Percentiles rank a stretch among this genome's conserved stretches.
phyloP scores from a whole-genome alignment of 2,797 vertebrate genomes.

The Diglossa cyanea region DNA sequence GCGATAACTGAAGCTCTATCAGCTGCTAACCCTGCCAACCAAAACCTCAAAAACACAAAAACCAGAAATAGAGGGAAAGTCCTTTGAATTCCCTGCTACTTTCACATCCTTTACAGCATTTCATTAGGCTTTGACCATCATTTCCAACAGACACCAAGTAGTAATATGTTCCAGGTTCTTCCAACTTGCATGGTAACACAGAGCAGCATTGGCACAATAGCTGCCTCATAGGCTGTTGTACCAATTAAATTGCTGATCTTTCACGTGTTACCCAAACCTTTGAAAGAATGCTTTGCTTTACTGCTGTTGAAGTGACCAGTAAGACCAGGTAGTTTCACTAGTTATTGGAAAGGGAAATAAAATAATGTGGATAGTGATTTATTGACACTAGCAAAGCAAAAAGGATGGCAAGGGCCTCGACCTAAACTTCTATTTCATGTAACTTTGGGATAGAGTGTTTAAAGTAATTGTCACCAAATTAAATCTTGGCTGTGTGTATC shows the following conservation, averaged over 20 bases:
- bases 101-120: neutral
- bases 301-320: neutral
- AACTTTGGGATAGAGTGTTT: neutral
- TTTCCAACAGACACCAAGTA: neutral
- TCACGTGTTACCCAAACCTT: neutral
- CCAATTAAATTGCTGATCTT: neutral
- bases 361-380: neutral
- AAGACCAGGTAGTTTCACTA: neutral
- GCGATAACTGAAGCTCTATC: neutral
- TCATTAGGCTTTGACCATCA: neutral
- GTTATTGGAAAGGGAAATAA: neutral
- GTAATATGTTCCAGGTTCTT: neutral
- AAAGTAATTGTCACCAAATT: neutral
- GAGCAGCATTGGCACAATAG: neutral
- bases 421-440: neutral
- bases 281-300: neutral
- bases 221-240: neutral
- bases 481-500: neutral
- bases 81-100: neutral
- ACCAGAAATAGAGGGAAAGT: neutral
- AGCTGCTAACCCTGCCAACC: neutral
- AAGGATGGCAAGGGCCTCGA: neutral
- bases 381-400: neutral
- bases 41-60: slow-evolving; percentile 4
- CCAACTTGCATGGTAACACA: neutral